A percentile compares a stretch with the other conserved stretches of the same genome.
These are phyloP conservation scores for Drosophila sordidula DNA, from an alignment of 2,888 invertebrate genomes.

Conservation along the genomic window DNA sequence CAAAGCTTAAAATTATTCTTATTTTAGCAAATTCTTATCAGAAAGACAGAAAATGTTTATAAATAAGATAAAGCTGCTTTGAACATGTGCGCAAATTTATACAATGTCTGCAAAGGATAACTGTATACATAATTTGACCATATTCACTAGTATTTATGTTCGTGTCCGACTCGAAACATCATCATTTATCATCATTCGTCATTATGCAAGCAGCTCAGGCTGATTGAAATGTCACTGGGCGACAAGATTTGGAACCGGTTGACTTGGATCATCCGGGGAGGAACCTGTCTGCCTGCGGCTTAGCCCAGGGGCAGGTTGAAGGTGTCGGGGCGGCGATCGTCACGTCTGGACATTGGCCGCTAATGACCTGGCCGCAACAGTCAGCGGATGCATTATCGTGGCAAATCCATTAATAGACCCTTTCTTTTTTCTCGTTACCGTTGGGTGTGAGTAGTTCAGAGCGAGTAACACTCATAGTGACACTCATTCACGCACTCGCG, in stretches of 20 bases:
- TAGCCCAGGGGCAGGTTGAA: slow-evolving; percentile 19
- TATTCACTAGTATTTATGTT: slow-evolving; percentile 1
- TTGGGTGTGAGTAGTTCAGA: slow-evolving; percentile 6
- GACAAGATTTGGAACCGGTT: slow-evolving; percentile 34
- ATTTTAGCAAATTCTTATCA: too few species aligned
- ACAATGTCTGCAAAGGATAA: neutral
- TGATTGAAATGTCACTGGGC: slow-evolving; percentile 50
- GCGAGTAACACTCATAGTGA: slow-evolving; percentile 3
- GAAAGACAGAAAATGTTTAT: too few species aligned
- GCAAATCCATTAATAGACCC: slow-evolving; percentile 53
- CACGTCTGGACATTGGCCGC: slow-evolving; percentile 39
- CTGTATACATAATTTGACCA: neutral
- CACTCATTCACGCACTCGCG: slow-evolving; percentile 20
- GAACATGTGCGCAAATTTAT: too few species aligned
- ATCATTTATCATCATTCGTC: slow-evolving; percentile 26
- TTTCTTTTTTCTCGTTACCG: slow-evolving; percentile 18
- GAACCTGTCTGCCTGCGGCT: slow-evolving; percentile 28
- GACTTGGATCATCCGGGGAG: slow-evolving; percentile 22
- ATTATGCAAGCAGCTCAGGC: slow-evolving; percentile 13
- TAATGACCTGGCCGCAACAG: slow-evolving; percentile 47
- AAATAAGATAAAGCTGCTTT: too few species aligned
- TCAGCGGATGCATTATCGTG: slow-evolving; percentile 41
- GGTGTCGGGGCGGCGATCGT: slow-evolving; percentile 41
- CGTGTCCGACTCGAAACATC: slow-evolving; percentile 4
- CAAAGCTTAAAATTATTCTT: too few species aligned